Base-by-base conservation (phyloP, 2,113 vertebrate genomes). In the Prochilodus magdalenae region DNA sequence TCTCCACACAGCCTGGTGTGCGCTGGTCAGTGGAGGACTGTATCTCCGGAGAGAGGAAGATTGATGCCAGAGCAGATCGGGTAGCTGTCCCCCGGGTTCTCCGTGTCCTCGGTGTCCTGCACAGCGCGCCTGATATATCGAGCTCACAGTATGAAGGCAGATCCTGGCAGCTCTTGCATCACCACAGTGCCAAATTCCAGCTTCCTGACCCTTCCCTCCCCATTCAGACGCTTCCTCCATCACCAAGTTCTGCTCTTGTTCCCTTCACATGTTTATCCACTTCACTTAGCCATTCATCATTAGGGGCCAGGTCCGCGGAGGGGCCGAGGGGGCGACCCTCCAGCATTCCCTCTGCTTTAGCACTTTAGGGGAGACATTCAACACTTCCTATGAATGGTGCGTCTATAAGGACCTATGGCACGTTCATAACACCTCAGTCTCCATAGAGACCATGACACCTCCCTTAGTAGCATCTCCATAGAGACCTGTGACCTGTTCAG, bases 141-240 rank as follows among this genome's bases (percentile, higher is more conserved):
- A 65, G 14, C 62, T 29, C 26, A 30, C 29, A 29, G 62, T 16
- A 65, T 14, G 49, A 0, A 71, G 57, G 20, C 12, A 30, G 47
- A 67, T n/a, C 51, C 29, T 26, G 36, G 62, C 27, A 65, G 62
- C 18, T 30, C 73, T 22, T 49, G 27, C 53, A 60, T 82, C 76
- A 78, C 69, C 65, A 13, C 36, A 0, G n/a, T 84, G 84, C 33
- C 75, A 82, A 80, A 90, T 85, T 86, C 81, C 84, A 82, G 33
- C 18, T 67, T 67, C 16, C 65, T 67, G 65, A 67, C 29, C 20
- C 29, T 33, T 30, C 63, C 4, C 27, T 6, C 16, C 15, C 29
- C 65, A 20, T 20, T 33, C 33, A 20, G 22, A 67, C 12, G 29
- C 65, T 67, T 67, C 8, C 18, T 67, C 65, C 65, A 33, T 30